Percentiles rank a stretch among this genome's conserved stretches.
Evolutionary conservation across 2,888 invertebrate genomes (phyloP).

Genomic region (Polydrusus tereticollis): DNA sequence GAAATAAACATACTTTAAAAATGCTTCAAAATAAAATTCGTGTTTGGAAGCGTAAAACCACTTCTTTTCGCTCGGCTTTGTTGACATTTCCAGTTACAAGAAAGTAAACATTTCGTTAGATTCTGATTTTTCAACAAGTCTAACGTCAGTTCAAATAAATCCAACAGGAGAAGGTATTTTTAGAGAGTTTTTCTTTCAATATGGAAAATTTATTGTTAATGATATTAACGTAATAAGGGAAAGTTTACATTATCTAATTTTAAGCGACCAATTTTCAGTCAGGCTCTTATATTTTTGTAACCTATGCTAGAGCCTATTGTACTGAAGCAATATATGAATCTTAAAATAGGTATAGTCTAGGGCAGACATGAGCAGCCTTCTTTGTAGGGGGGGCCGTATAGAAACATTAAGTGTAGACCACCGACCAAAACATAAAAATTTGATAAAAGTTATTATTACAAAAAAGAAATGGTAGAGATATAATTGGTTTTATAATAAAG

Average conservation of each 20-base stretch:
- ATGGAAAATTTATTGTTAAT: not conserved
- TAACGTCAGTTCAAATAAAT: not conserved
- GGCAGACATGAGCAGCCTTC: too few species aligned
- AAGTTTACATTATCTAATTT: not conserved
- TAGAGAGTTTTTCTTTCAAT: not conserved
- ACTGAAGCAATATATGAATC: too few species aligned
- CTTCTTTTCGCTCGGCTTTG: constrained; percentile 9
- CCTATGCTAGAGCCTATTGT: too few species aligned
- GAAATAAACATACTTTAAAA: not conserved
- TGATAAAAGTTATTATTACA: too few species aligned
- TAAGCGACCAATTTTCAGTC: too few species aligned
- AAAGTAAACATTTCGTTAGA: not conserved
- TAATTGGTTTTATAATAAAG: too few species aligned
- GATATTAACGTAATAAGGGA: not conserved
- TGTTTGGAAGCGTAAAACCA: not conserved
- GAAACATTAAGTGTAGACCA: too few species aligned
- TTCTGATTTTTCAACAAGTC: constrained; percentile 7
- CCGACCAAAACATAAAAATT: too few species aligned
- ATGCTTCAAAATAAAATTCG: not conserved
- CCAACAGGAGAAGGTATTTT: not conserved
- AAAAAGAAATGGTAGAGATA: too few species aligned
- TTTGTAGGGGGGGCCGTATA: too few species aligned
- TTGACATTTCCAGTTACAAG: constrained; percentile 11
- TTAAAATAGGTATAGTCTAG: too few species aligned
- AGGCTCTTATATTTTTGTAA: too few species aligned